Conservation (phyloP, 2,113 vertebrate species). For the Oryzias javanicus region DNA sequence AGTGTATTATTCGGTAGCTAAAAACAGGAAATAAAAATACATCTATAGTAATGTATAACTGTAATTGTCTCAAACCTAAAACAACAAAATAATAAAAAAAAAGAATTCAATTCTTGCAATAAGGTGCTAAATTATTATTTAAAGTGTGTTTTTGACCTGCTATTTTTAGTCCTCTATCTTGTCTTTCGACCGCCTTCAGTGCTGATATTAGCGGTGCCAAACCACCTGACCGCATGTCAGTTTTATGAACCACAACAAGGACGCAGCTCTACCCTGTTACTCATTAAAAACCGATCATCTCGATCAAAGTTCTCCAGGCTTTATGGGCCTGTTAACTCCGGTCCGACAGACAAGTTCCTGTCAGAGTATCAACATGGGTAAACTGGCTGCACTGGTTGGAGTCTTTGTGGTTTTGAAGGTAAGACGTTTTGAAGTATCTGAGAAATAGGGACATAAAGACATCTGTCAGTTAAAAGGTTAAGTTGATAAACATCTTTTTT, state of each 20-base stretch:
- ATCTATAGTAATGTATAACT: no score
- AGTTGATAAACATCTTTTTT: neutral
- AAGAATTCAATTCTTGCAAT: no score
- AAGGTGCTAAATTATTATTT: no score
- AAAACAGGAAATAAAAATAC: no score
- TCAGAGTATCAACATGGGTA: conserved; percentile 45
- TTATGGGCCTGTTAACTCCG: conserved; percentile 25
- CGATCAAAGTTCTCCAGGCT: conserved; percentile 64
- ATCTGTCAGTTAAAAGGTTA: neutral
- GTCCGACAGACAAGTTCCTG: conserved; percentile 1
- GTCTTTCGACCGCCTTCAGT: no score
- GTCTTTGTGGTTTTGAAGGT: conserved; percentile 56
- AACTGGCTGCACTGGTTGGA: conserved; percentile 26
- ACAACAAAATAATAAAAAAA: no score
- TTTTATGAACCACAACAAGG: neutral
- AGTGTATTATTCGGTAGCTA: no score
- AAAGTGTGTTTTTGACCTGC: no score
- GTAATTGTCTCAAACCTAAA: no score
- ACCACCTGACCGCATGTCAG: neutral
- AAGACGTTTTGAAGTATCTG: conserved; percentile 2
- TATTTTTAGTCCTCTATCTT: no score
- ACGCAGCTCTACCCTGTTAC: conserved; percentile 28
- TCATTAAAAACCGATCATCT: conserved; percentile 32
- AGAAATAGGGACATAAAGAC: neutral
- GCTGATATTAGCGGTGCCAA: neutral